A percentile compares a stretch with the other conserved stretches of the same genome.
These are phyloP conservation scores for Strigamia crassipes DNA, from an alignment of 2,888 invertebrate species.

Conservation along the genomic window DNA sequence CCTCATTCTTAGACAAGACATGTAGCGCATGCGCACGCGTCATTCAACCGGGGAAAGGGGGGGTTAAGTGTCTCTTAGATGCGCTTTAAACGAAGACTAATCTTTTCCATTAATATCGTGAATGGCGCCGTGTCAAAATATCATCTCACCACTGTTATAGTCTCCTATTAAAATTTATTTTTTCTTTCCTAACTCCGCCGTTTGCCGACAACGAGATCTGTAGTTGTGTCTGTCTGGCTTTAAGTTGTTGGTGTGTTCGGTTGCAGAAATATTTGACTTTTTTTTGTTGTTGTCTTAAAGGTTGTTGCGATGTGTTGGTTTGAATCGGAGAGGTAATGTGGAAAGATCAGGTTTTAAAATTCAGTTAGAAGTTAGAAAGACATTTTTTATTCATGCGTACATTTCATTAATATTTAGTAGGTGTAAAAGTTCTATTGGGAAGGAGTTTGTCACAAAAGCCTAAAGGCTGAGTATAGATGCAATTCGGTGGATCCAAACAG, in stretches of 20 bases:
- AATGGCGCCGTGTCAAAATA: neutral
- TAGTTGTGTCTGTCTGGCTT: neutral
- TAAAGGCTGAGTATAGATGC: neutral
- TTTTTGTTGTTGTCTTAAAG: too few relatives aligned
- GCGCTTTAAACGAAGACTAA: constrained; percentile 30
- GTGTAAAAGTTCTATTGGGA: neutral
- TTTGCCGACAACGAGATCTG: neutral
- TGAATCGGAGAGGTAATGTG: too few relatives aligned
- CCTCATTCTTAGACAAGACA: constrained; percentile 20
- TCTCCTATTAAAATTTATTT: neutral
- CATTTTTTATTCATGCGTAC: neutral
- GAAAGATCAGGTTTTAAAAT: too few relatives aligned
- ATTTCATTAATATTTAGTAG: neutral
- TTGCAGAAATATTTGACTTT: neutral
- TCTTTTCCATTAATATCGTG: constrained; percentile 16
- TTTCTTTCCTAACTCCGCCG: neutral
- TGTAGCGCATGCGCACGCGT: constrained; percentile 27
- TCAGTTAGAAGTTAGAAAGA: too few relatives aligned
- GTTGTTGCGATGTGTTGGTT: too few relatives aligned
- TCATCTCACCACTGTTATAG: neutral
- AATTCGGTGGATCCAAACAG: neutral
- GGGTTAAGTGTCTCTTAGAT: constrained; percentile 26
- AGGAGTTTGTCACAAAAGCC: constrained; percentile 2
- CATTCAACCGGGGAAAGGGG: neutral
- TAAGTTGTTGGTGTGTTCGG: neutral